These are phyloP conservation scores for Platynereis dumerilii DNA, from an alignment of 2,888 invertebrate genomes.

Conservation along the genomic window DNA sequence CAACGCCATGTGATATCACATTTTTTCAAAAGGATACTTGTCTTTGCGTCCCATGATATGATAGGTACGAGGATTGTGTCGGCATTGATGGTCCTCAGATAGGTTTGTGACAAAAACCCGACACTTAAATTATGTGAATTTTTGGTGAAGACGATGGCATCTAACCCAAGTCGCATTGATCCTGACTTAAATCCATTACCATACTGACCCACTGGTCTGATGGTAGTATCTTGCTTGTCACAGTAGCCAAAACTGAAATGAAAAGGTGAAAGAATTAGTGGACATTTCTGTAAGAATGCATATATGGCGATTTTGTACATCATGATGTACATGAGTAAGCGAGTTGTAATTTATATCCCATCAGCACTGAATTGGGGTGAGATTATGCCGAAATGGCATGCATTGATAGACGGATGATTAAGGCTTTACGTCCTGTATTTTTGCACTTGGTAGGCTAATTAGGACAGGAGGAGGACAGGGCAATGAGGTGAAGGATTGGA, in stretches of 20 bases:
- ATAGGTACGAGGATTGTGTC: slow-evolving; percentile 59
- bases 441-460: too few relatives aligned
- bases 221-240: slow-evolving; percentile 44
- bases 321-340: too few relatives aligned
- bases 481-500: too few relatives aligned
- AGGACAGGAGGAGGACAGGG: too few relatives aligned
- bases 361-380: too few relatives aligned
- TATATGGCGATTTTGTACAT: too few relatives aligned
- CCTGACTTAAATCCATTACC: slow-evolving; percentile 63
- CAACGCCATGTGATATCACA: too few relatives aligned
- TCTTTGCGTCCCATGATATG: slow-evolving; percentile 48
- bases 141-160: slow-evolving; percentile 59
- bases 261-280: not conserved
- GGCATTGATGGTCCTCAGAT: slow-evolving; percentile 46
- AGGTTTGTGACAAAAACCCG: slow-evolving; percentile 59
- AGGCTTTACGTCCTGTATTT: too few relatives aligned
- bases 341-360: too few relatives aligned
- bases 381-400: too few relatives aligned
- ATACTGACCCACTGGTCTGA: slow-evolving; percentile 58
- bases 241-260: slow-evolving; percentile 59
- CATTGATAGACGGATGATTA: too few relatives aligned
- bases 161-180: slow-evolving; percentile 60
- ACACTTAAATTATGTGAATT: slow-evolving; percentile 44
- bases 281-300: not conserved
- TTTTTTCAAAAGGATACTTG: slow-evolving; percentile 37